phyloP scores from a whole-genome alignment of 2,797 vertebrate genomes.

The Malacoraja senta region DNA sequence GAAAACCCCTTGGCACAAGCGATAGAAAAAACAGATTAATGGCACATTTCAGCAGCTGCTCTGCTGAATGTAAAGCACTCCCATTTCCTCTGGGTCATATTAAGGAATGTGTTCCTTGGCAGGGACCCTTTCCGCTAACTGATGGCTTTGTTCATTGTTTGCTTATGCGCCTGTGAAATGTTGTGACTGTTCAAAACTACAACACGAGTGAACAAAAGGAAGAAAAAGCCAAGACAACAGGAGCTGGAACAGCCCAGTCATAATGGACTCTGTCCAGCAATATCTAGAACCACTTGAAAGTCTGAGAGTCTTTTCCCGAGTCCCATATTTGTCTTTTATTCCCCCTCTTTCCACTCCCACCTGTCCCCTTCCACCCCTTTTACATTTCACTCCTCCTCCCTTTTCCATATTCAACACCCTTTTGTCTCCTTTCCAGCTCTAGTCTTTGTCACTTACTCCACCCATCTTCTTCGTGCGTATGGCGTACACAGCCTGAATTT shows the following conservation, averaged over 20 bases:
- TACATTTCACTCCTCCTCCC: too few species aligned
- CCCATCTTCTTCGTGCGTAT: neutral
- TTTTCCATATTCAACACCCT: too few species aligned
- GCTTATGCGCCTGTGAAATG: neutral
- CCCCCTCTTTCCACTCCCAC: too few species aligned
- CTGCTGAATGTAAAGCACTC: neutral
- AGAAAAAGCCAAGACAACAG: neutral
- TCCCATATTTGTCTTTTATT: neutral
- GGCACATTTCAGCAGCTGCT: neutral
- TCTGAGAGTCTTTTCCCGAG: neutral
- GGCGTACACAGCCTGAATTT: too few species aligned
- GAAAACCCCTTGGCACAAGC: neutral
- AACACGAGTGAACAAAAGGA: neutral
- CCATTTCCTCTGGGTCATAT: neutral
- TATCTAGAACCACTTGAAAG: too few species aligned
- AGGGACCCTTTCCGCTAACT: neutral
- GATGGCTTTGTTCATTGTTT: neutral
- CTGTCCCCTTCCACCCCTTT: too few species aligned
- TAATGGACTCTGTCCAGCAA: neutral
- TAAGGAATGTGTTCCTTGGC: neutral
- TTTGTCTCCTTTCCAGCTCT: too few species aligned
- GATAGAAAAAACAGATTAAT: neutral
- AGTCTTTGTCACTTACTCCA: too few species aligned
- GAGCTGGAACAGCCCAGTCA: too few species aligned
- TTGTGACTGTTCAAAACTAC: neutral